Base-by-base conservation (phyloP, 1,140 invertebrate species). In the Ostrea denselamellosa region DNA sequence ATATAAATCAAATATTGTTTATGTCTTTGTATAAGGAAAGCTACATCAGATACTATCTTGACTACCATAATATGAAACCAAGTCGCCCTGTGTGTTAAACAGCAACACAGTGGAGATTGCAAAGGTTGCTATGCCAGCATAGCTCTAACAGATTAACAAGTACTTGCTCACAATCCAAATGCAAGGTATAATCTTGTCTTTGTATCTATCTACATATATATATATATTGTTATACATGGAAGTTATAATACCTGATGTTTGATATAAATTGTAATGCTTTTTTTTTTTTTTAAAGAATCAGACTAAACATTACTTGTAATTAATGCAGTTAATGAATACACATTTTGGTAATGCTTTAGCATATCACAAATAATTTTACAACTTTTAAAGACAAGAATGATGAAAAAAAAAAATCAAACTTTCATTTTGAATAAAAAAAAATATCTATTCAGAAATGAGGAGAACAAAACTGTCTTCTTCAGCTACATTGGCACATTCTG, bases 401-500 rank as follows among this genome's bases (percentile, higher is more conserved):
- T 22, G n/a, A 25, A 25, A 10, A n/a, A 68, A 68, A 68, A 68
- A 25, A 68, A 4, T 28, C 14, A 19, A 62, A 62, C 4, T 77
- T 17, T 19, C 56, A 58, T 17, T 58, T 58, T 17, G 19, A 58
- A 58, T 58, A 17, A 4, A n/a, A n/a, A 44, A 62, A 19, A 62
- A 62, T 62, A 19, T 62, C 56, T 19, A 62, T 62, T 62, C 17
- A 62, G n/a, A 19, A 62, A 19, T 62, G 17, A 62, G 56, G 28
- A 34, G 68, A 77, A 25, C 14, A 17, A 77, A 34, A 77, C 25
- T 77, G 14, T 77, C 56, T 44, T 77, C 25, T 14, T 14, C n/a
- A 19, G 14, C 68, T 77, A 77, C 25, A 25, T 77, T 77, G 68
- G 68, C 68, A 77, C 68, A 28, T 77, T 77, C 28, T 77, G 9